Base-by-base conservation (phyloP, 2,797 vertebrate species). In the Leptodactylus fallax region DNA sequence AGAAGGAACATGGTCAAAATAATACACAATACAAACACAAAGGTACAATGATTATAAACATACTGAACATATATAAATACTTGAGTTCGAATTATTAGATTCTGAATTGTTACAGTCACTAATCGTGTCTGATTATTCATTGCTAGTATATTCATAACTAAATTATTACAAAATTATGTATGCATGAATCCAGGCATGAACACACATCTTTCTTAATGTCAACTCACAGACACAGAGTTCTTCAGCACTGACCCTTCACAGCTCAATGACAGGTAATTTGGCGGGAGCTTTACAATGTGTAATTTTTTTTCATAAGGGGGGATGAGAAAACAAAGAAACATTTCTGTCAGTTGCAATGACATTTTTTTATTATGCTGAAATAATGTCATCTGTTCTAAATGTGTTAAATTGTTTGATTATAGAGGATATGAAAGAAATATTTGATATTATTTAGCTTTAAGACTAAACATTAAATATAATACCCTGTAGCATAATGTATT, bases 161-260 rank as follows among this genome's bases (percentile, higher is more conserved):
- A 56, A 56, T 79, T 56, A 56, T 55, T 79, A 10, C 27, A 58
- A 17, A 56, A 79, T 79, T 56, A 55, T 79, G 12, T 56, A 55
- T 79, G 76, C 23, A 79, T 79, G 76, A 79, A 16, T 79, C 53
- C 53, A 79, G 23, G 51, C 76, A 56, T 79, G 23, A 51, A 16
- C 51, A 27, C 51, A 79, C 76, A 79, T 56, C 76, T 79, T 51
- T 56, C 76, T 79, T 79, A 56, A 49, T 79, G 51, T 56, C 76
- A 56, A 3, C 3, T 47, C 23, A 56, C 13, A 27, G 51, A 51
- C 51, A 27, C 19, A 79, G 1, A 56, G 76, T 23, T 55, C 76
- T 79, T 79, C 23, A 14, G n/a, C 53, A 17, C 51, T 79, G 51
- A 79, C 53, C 53, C 53, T 56, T 55, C 21, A 55, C 49, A 55